phyloP scores from a whole-genome alignment of 2,888 invertebrate species.

The Drosophila nigritarsus region DNA sequence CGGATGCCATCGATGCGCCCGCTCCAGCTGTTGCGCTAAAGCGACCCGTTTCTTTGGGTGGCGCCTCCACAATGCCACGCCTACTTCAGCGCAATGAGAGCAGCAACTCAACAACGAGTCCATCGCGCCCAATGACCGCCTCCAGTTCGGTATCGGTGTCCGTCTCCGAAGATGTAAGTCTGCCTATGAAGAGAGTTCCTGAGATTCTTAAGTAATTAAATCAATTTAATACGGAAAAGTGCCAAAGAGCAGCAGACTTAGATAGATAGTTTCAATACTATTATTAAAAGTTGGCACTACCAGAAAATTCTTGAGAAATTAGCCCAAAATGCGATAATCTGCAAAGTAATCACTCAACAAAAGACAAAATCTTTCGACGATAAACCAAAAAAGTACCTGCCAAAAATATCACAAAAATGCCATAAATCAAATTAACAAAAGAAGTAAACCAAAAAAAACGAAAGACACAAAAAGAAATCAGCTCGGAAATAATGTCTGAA shows the following conservation, averaged over 20 bases:
- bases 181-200: accelerated
- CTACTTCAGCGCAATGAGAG: constrained; percentile 70
- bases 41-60: constrained; percentile 49
- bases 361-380: not conserved
- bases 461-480: not conserved
- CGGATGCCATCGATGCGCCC: constrained; percentile 9
- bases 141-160: constrained; percentile 69
- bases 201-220: accelerated
- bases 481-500: not conserved
- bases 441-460: constrained; percentile 19
- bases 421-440: constrained; percentile 39
- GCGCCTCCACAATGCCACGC: constrained; percentile 64
- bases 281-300: not conserved
- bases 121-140: constrained; percentile 64
- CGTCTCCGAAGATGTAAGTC: constrained; percentile 82
- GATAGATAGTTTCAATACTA: not conserved
- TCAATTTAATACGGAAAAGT: not conserved
- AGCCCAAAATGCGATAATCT: not conserved
- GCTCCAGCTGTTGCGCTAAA: constrained; percentile 5
- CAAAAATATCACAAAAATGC: constrained; percentile 28
- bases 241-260: too few relatives aligned
- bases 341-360: not conserved
- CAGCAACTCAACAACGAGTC: constrained; percentile 70
- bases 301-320: not conserved
- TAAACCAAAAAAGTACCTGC: constrained; percentile 9